Base-by-base conservation (phyloP, 1,140 invertebrate species). In the Tetraneura akinire region DNA sequence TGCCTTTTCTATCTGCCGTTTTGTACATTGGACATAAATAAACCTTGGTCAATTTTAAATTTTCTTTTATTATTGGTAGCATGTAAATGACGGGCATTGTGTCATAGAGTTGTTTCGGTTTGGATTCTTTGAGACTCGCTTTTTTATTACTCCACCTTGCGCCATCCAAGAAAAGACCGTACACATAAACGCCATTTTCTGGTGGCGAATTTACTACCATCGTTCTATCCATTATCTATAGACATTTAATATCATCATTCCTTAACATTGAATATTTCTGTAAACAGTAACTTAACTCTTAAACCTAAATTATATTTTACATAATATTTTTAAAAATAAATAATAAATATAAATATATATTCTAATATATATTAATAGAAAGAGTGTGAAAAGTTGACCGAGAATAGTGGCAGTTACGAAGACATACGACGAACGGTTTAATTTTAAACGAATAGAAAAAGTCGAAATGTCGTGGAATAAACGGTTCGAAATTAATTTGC, bases 111-210 rank as follows among this genome's bases (percentile, higher is more conserved):
- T 95, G 88, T 88, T 96, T 95, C 0, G 94, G 91, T 13, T 88
- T 85, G 0, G 94, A 94, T 86, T 98, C 96, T 70, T 91, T 91
- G 5, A 98, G 83, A 76, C 86, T 85, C 87, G 92, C 88, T 81
- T 86, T 85, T 0, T 89, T 84, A 80, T 86, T 87, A 85, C 96
- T 91, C 91, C 94, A 97, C 80, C 93, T 88, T 42, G 94, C 95
- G 1, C 95, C 94, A 82, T 97, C 95, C 85, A 96, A 88, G 85
- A 91, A 97, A 47, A 97, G 86, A 0, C 96, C 96, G 82, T 92
- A 90, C 47, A 96, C 89, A 60, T 78, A 78, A 49, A 78, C 74
- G 29, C 95, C 95, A 86, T 97, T 93, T 1, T 88, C 88, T 0
- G 94, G 94, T 0, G 88, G 85, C 16, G 87, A 85, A 0, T 84